Evolutionary conservation across 2,888 invertebrate species (phyloP).

Genomic region (Caenorhabditis wallacei): DNA sequence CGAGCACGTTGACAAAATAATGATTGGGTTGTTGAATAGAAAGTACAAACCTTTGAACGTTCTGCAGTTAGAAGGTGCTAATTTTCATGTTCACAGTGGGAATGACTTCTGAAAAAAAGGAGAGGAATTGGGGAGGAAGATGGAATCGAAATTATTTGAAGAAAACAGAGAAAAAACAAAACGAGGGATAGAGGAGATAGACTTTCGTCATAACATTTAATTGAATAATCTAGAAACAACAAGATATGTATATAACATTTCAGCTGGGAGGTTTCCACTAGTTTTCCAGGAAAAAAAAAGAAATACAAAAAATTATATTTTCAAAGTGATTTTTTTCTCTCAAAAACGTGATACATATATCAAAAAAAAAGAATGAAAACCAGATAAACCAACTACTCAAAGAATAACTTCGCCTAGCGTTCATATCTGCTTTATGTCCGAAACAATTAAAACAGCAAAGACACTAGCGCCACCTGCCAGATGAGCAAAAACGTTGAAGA

Average conservation of each 20-base stretch:
- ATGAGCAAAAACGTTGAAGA: conserved; percentile 16
- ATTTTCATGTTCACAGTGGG: conserved; percentile 24
- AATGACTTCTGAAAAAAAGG: conserved; percentile 19
- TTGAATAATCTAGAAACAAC: conserved; percentile 45
- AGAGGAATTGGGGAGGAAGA: neutral
- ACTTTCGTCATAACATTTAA: conserved; percentile 38
- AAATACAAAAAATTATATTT: neutral
- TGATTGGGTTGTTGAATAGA: conserved; percentile 2
- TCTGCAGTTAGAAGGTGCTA: conserved; percentile 9
- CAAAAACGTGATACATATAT: no score
- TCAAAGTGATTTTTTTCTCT: no score
- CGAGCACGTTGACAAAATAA: conserved; percentile 11
- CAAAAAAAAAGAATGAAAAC: conserved; percentile 3
- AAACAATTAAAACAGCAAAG: conserved; percentile 32
- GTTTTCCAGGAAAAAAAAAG: neutral
- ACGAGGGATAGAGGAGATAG: conserved; percentile 8
- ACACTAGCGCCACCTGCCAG: conserved; percentile 30
- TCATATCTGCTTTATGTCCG: conserved; percentile 35
- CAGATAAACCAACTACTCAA: neutral
- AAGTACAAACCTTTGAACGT: conserved; percentile 29
- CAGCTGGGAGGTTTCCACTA: conserved; percentile 1
- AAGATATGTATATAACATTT: conserved; percentile 23
- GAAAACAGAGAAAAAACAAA: conserved; percentile 10
- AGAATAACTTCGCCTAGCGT: conserved; percentile 23
- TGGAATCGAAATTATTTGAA: conserved; percentile 20